Base-by-base conservation (phyloP, 2,797 vertebrate genomes). In the Sebastiscus albofasciatus region DNA sequence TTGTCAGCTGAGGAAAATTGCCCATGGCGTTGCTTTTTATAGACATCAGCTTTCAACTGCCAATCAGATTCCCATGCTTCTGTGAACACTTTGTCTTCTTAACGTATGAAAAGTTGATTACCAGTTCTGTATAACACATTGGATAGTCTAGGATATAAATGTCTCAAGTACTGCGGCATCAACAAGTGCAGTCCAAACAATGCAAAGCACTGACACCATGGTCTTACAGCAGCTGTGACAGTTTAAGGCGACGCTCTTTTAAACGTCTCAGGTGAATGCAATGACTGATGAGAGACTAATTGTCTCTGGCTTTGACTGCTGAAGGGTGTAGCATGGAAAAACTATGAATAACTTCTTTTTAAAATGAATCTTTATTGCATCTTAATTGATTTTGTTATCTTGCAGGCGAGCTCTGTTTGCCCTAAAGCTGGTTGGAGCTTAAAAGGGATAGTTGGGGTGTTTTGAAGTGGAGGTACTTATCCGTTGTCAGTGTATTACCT, bases 11-110 rank as follows among this genome's bases (percentile, higher is more conserved):
- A 55, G 66, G 62, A 77, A 77, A 77, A 67, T 49, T 52, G 79
- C 49, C 36, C 60, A 2, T 3, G 60, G 46, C 1, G 18, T 56
- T 52, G 20, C 34, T 67, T 72, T 58, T 67, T 70, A 70, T 27
- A 74, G 27, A 77, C 54, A 12, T 58, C 29, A 60, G 76, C 60
- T 71, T 75, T 81, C 24, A 24, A 80, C 69, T 77, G 59, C 73
- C 49, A 65, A 20, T 73, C 74, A 29, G 31, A 64, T 49, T 69
- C 59, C 64, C 27, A 29, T 1, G 54, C 59, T 16, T 58, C 62
- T 2, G 1, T 18, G 39, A 83, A 4, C 31, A 1, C 34, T 36
- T 36, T 0, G 34, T 36, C 72, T 8, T 10, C 52, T 71, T 75
- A 70, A 76, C 14, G 9, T 36, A 61, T 67, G 69, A 72, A 42